Percentiles rank a stretch among this genome's conserved stretches.
Conservation (phyloP, 2,113 vertebrate species). For the Leucopternis melanops region DNA sequence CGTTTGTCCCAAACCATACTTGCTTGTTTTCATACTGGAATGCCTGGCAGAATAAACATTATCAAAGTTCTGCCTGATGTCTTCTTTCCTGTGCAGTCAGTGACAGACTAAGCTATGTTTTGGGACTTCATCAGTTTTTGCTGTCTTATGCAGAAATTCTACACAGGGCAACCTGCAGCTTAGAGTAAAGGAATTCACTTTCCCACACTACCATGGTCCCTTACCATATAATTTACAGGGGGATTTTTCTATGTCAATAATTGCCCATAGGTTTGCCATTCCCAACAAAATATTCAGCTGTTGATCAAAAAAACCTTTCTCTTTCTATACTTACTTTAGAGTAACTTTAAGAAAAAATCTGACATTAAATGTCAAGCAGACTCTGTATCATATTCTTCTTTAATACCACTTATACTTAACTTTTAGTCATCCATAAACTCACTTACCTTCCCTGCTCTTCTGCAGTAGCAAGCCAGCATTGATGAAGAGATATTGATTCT, state of each 20-base stretch:
- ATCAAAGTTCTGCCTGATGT: neutral
- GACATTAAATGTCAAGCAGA: neutral
- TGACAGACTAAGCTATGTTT: neutral
- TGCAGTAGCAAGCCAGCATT: neutral
- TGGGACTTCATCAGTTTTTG: neutral
- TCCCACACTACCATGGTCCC: neutral
- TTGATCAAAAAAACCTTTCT: neutral
- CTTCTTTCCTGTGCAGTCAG: neutral
- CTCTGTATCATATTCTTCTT: neutral
- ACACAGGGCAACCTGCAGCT: neutral
- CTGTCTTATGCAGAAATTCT: neutral
- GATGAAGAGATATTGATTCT: neutral
- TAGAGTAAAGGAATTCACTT: neutral
- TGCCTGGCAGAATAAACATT: neutral
- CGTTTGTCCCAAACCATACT: neutral
- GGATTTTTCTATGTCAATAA: neutral
- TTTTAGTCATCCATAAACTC: neutral
- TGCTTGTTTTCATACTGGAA: neutral
- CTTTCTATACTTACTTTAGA: neutral
- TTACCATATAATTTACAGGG: neutral
- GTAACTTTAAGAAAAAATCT: neutral
- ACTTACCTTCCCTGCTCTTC: neutral
- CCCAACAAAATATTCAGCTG: neutral
- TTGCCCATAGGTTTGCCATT: neutral
- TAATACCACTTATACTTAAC: neutral